phyloP scores from a whole-genome alignment of 2,797 vertebrate species.

The Potorous gilbertii region DNA sequence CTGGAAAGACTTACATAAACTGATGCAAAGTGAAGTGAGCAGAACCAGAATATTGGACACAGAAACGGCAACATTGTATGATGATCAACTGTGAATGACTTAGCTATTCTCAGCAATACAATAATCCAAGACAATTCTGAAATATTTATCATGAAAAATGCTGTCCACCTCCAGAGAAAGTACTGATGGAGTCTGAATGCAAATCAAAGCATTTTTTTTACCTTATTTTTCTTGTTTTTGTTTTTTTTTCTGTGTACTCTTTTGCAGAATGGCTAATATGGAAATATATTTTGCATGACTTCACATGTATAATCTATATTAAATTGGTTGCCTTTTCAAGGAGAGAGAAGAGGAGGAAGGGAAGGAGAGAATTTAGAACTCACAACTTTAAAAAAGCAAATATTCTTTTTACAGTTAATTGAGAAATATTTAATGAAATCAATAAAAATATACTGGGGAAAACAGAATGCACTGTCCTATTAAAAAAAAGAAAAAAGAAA shows the following conservation, averaged over 20 bases:
- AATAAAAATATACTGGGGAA: background rate
- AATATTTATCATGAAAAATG: background rate
- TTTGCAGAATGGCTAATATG: background rate
- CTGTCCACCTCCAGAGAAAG: background rate
- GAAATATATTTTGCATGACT: background rate
- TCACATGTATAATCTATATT: background rate
- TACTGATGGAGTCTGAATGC: background rate
- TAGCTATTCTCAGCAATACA: background rate
- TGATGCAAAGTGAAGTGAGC: background rate
- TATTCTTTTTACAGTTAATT: background rate
- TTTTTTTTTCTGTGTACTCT: background rate
- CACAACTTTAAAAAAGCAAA: background rate
- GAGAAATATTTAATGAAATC: background rate
- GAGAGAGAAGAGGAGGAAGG: rapidly evolving
- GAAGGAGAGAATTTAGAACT: background rate
- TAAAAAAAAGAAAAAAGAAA: background rate
- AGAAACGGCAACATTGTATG: background rate
- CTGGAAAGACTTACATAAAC: background rate
- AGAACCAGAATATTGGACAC: background rate
- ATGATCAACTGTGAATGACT: background rate
- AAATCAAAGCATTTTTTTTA: background rate
- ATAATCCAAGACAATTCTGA: background rate
- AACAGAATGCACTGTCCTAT: background rate
- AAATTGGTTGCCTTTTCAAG: background rate
- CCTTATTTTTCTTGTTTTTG: background rate